A percentile compares a stretch with the other conserved stretches of the same genome.
phyloP scores from a whole-genome alignment of 2,113 vertebrate genomes.

The Cichladusa arquata region DNA sequence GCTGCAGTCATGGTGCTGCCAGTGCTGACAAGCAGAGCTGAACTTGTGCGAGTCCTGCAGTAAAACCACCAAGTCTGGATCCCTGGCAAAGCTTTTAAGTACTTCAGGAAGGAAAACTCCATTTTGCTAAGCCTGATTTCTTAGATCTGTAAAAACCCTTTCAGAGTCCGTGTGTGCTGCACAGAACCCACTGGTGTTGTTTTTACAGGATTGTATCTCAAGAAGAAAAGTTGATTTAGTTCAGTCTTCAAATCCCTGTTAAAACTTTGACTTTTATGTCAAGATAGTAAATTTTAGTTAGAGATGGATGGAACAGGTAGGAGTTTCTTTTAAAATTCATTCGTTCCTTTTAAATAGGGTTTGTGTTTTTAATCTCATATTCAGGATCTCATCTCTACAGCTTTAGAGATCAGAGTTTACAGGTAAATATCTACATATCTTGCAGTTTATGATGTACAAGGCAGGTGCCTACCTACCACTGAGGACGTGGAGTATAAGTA shows the following conservation, averaged over 20 bases:
- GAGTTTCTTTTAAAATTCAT: neutral
- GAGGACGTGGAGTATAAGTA: neutral
- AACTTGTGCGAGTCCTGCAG: neutral
- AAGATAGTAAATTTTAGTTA: neutral
- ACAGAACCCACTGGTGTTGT: neutral
- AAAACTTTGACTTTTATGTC: neutral
- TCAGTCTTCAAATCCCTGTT: neutral
- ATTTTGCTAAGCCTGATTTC: neutral
- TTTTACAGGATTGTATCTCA: neutral
- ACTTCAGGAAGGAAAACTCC: neutral
- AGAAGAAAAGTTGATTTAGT: neutral
- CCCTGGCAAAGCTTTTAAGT: neutral
- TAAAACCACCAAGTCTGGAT: accelerated
- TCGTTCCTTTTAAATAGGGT: neutral
- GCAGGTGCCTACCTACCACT: neutral
- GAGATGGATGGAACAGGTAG: neutral
- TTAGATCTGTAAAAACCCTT: neutral
- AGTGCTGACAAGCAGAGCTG: neutral
- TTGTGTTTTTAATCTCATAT: neutral
- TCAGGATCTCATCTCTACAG: neutral
- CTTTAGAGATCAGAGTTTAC: neutral
- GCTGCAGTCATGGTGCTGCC: neutral
- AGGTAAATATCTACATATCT: neutral
- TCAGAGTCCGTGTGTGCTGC: neutral
- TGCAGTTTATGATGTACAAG: neutral